A percentile compares a stretch with the other conserved stretches of the same genome.
Conservation (phyloP, 2,113 vertebrate genomes). For the Clarias gariepinus region DNA sequence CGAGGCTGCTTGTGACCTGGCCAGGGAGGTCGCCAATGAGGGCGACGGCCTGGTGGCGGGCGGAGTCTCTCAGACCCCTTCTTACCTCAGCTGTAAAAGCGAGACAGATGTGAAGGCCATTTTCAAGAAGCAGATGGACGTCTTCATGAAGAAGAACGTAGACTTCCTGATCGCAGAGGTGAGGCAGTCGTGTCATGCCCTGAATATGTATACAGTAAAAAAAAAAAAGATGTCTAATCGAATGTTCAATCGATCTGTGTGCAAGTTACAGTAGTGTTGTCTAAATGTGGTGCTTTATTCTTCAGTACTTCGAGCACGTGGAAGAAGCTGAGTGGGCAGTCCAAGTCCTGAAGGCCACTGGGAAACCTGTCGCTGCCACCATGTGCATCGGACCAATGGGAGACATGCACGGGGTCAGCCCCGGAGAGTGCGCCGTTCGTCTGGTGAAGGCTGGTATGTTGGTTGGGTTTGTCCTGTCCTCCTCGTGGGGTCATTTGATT, state of each 20-base stretch:
- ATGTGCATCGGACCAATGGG: slow-evolving; percentile 94
- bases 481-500: background rate
- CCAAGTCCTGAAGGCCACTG: slow-evolving; percentile 83
- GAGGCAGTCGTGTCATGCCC: background rate
- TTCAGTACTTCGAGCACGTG: slow-evolving; percentile 96
- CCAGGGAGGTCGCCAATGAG: slow-evolving; percentile 87
- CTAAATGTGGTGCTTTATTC: slow-evolving; percentile 2
- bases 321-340: slow-evolving; percentile 97
- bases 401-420: slow-evolving; percentile 84
- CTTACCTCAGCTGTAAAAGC: slow-evolving; percentile 92
- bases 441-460: slow-evolving; percentile 88
- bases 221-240: background rate
- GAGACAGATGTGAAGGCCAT: slow-evolving; percentile 84
- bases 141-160: slow-evolving; percentile 88
- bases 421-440: slow-evolving; percentile 88
- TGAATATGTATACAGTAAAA: background rate
- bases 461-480: background rate
- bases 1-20: slow-evolving; percentile 96
- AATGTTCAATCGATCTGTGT: background rate
- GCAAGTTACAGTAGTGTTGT: background rate
- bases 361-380: slow-evolving; percentile 85
- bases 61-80: slow-evolving; percentile 88
- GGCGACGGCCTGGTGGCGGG: slow-evolving; percentile 94
- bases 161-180: slow-evolving; percentile 98
- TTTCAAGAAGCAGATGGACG: slow-evolving; percentile 85